Conservation (phyloP, 1,140 invertebrate genomes). For the Tetramorium parvispinum region DNA sequence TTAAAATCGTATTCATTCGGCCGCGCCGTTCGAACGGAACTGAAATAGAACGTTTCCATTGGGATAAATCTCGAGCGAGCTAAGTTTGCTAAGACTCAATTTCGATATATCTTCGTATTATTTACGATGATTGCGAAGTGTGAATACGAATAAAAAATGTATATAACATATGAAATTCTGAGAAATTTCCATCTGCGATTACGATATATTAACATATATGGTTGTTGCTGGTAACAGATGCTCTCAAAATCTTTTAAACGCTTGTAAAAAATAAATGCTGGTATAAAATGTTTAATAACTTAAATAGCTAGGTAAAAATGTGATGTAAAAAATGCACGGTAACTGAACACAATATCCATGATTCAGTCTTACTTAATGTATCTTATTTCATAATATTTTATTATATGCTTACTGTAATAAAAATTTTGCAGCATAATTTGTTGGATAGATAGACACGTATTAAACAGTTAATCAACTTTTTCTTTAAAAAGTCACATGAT, state of each 20-base stretch:
- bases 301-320: too few relatives aligned
- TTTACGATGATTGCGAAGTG: background rate
- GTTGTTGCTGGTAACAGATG: background rate
- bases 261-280: background rate
- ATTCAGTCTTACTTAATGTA: too few relatives aligned
- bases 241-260: background rate
- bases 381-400: background rate
- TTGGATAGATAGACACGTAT: background rate
- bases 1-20: constrained; percentile 69
- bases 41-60: constrained; percentile 48
- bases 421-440: background rate
- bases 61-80: constrained; percentile 8
- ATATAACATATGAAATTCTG: background rate
- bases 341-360: too few relatives aligned
- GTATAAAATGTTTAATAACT: too few relatives aligned
- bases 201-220: background rate
- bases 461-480: background rate
- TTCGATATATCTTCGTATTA: background rate
- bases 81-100: too few relatives aligned
- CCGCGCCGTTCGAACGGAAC: constrained; percentile 48
- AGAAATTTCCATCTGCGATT: background rate
- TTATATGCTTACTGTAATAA: background rate
- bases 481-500: background rate
- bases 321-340: too few relatives aligned
- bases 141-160: background rate